Base-by-base conservation (phyloP, 1,140 invertebrate species). In the Hylaeus anthracinus region DNA sequence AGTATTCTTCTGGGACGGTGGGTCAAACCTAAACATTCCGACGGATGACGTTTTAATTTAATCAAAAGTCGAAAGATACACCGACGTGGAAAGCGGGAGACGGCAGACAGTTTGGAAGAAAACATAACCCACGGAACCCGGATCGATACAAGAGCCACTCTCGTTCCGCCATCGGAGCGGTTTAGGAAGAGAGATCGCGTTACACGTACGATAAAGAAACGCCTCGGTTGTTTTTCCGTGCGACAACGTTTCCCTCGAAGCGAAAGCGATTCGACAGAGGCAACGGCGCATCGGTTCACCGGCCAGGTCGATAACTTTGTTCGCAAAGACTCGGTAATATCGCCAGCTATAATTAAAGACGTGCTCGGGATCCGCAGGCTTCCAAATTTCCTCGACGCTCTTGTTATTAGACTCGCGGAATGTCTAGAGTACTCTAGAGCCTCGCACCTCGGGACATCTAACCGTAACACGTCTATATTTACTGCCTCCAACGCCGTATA, bases 1-100 rank as follows among this genome's bases (percentile, higher is more conserved):
- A 98, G 90, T 14, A 98, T 91, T 64, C 94, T 95, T 74, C 95
- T 95, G 15, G 97, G 97, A 55, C 97, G 93, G 78, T 94, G 89
- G 9, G 86, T 91, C 5, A 95, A 89, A 81, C 90, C 95, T 96
- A 80, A 67, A 94, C 93, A 12, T 48, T 48, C 45, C 45, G 8
- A 48, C 45, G 45, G 8, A 48, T 5, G 8, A 0, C 26, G 45
- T 5, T 51, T 12, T 1, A 56, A 12, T 10, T 15, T 1, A 8
- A 15, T 12, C 8, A 56, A 56, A 12, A 15, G 55, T 56, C 9
- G 12, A 66, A 48, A 48, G 9, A 8, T 45, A 48, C 37, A 9
- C 43, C 3, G 64, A 43, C 43, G 43, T 26, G 15, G 64, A 66
- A 26, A 3, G 55, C 55, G n/a, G 14, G 14, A 58, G 55, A 58